A percentile compares a stretch with the other conserved stretches of the same genome.
These are phyloP conservation scores for Meleagris gallopavo DNA, from an alignment of 2,113 vertebrate genomes.

Conservation along the genomic window DNA sequence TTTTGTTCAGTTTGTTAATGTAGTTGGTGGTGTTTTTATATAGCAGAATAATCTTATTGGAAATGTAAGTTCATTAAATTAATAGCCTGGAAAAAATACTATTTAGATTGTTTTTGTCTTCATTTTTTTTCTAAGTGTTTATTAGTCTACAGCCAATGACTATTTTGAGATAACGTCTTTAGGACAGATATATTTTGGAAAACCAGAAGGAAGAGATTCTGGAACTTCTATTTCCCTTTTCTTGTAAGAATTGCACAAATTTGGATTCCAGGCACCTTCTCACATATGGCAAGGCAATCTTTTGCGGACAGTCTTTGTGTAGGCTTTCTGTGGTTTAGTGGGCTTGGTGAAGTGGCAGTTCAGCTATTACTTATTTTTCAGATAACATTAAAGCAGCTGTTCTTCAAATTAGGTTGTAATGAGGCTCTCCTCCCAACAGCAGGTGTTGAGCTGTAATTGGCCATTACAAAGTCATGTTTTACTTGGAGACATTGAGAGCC, in stretches of 20 bases:
- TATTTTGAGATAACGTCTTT: not conserved
- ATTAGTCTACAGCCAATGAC: not conserved
- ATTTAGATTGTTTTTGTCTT: conserved; percentile 11
- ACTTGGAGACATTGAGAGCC: conserved; percentile 35
- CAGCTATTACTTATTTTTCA: conserved; percentile 25
- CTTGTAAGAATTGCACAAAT: not conserved
- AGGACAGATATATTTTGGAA: not conserved
- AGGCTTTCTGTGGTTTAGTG: not conserved
- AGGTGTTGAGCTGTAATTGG: conserved; percentile 70
- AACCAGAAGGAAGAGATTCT: not conserved
- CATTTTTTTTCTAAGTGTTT: not conserved
- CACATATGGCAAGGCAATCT: not conserved
- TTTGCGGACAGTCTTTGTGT: not conserved
- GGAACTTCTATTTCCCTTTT: not conserved
- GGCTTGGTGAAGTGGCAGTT: conserved; percentile 5
- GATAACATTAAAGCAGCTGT: conserved; percentile 19
- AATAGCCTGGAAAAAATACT: not conserved
- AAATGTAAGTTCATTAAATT: conserved; percentile 35
- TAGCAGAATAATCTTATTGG: conserved; percentile 13
- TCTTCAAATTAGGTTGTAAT: conserved; percentile 57
- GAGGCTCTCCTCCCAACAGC: conserved; percentile 34
- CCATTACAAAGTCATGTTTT: conserved; percentile 68
- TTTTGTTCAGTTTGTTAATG: not conserved
- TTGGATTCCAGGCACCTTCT: not conserved
- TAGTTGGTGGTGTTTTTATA: conserved; percentile 35